Percentiles rank a stretch among this genome's conserved stretches.
Evolutionary conservation across 2,888 invertebrate species (phyloP).

Genomic region (Julus scanicus): DNA sequence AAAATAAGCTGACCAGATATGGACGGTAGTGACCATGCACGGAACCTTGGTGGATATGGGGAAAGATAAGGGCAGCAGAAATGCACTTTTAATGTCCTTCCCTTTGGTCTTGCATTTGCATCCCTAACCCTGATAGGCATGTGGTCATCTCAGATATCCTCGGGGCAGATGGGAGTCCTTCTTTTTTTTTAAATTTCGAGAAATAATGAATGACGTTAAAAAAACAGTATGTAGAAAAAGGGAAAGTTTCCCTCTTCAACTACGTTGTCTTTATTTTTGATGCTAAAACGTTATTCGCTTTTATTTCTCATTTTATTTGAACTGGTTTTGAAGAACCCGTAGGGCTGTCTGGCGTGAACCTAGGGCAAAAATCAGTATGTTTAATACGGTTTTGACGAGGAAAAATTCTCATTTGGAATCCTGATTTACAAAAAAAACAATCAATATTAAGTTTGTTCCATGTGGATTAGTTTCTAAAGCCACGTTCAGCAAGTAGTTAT

Average conservation of each 20-base stretch:
- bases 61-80: neutral
- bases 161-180: neutral
- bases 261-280: neutral
- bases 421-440: too few relatives aligned
- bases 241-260: neutral
- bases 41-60: neutral
- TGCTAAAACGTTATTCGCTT: neutral
- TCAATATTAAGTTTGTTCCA: too few relatives aligned
- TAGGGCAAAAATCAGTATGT: neutral
- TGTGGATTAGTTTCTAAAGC: too few relatives aligned
- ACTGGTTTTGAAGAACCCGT: neutral
- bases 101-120: neutral
- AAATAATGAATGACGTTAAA: neutral
- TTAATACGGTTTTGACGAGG: too few relatives aligned
- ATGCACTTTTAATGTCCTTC: conserved; percentile 5
- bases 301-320: neutral
- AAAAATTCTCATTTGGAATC: too few relatives aligned
- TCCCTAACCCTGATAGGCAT: neutral
- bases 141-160: neutral
- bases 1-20: conserved; percentile 19
- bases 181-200: neutral
- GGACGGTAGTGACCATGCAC: conserved; percentile 16
- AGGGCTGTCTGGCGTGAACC: neutral
- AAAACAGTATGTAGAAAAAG: neutral
- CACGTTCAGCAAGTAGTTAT: too few relatives aligned